These are phyloP conservation scores for Drosophila sp. DNA, from an alignment of 1,140 invertebrate genomes.

Conservation along the genomic window DNA sequence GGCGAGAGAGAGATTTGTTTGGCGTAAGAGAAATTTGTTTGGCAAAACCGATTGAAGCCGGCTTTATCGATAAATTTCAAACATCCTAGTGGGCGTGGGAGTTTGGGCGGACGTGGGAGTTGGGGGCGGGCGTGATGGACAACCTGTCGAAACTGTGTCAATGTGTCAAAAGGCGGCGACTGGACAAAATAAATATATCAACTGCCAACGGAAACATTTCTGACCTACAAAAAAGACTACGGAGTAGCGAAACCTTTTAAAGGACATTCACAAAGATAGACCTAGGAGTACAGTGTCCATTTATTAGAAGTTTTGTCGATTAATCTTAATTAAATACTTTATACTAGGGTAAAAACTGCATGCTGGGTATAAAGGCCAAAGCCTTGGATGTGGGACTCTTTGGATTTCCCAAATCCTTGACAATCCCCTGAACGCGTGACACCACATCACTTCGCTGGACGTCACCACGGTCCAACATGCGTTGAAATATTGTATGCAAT, in stretches of 20 bases:
- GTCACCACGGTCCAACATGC: slow-evolving; percentile 76
- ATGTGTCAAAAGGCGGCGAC: slow-evolving; percentile 53
- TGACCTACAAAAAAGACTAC: not conserved
- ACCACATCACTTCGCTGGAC: slow-evolving; percentile 78
- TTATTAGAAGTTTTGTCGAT: slow-evolving; percentile 1
- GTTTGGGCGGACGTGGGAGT: slow-evolving; percentile 1
- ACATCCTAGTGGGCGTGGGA: not conserved
- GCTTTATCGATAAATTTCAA: slow-evolving; percentile 19
- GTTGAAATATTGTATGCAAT: slow-evolving; percentile 68
- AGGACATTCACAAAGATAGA: not conserved
- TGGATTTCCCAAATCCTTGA: slow-evolving; percentile 78
- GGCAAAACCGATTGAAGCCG: slow-evolving; percentile 20
- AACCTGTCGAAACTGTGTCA: slow-evolving; percentile 61
- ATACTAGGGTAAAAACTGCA: slow-evolving; percentile 76
- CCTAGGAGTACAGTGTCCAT: not conserved
- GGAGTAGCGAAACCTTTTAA: not conserved
- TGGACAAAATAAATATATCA: slow-evolving; percentile 20
- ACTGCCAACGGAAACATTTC: not conserved
- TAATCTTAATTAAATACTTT: slow-evolving; percentile 14
- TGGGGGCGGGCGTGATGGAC: slow-evolving; percentile 46
- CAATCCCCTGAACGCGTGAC: slow-evolving; percentile 70
- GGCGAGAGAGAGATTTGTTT: slow-evolving; percentile 5
- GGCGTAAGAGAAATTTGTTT: slow-evolving; percentile 15
- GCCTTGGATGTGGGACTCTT: slow-evolving; percentile 73
- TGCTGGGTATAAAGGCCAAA: slow-evolving; percentile 67